Conservation (phyloP, 2,888 invertebrate species). For the Linnaemya tessellans region DNA sequence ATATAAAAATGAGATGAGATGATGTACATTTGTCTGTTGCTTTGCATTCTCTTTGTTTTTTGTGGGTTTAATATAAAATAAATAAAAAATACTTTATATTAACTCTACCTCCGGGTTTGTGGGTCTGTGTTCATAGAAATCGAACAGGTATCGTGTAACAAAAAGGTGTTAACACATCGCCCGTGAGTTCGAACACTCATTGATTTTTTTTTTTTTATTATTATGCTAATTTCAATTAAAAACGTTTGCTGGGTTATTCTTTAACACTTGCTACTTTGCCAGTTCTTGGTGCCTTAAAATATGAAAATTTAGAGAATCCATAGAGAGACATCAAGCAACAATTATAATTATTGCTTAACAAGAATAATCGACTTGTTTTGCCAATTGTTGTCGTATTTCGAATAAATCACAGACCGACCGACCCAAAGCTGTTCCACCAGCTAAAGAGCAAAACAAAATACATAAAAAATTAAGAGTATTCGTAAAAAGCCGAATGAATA, state of each 20-base stretch:
- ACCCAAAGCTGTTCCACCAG: not conserved
- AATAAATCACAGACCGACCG: not conserved
- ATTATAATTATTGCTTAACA: not conserved
- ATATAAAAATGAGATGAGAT: too few species aligned
- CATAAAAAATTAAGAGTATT: slow-evolving; percentile 16
- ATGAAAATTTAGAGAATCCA: not conserved
- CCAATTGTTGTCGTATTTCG: not conserved
- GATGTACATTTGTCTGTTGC: too few species aligned
- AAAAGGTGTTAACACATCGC: too few species aligned
- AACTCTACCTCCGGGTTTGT: too few species aligned
- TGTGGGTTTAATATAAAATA: too few species aligned
- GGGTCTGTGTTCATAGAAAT: too few species aligned
- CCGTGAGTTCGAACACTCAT: too few species aligned
- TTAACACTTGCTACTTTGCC: not conserved
- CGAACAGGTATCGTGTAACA: too few species aligned
- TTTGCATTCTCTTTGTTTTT: too few species aligned
- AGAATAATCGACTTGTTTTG: not conserved
- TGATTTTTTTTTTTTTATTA: too few species aligned
- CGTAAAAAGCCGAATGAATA: not conserved
- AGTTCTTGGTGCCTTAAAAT: not conserved
- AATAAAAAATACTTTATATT: too few species aligned
- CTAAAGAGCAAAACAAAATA: slow-evolving; percentile 17
- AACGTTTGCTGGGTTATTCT: not conserved
- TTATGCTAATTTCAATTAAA: not conserved
- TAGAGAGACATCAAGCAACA: slow-evolving; percentile 18